phyloP scores from a whole-genome alignment of 2,113 vertebrate genomes.

The Propithecus coquereli region DNA sequence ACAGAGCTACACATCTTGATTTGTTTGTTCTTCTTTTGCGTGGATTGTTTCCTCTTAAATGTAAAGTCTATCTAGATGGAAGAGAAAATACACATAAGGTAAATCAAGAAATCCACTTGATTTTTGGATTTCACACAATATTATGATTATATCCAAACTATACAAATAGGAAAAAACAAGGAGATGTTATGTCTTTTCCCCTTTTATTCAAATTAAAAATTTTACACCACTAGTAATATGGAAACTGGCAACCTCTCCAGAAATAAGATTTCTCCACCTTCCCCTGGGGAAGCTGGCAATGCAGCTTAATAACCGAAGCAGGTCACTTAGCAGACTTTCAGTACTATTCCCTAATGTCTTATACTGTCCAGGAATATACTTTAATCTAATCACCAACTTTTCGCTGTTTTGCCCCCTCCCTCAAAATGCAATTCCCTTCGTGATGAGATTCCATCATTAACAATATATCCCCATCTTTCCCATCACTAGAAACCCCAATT shows the following conservation, averaged over 20 bases:
- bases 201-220: neutral
- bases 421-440: neutral
- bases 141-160: neutral
- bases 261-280: neutral
- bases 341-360: neutral
- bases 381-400: neutral
- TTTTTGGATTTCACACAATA: neutral
- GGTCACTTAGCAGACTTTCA: neutral
- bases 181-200: neutral
- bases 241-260: neutral
- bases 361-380: neutral
- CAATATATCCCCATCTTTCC: neutral
- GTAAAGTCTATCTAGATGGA: conserved; percentile 63
- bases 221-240: neutral
- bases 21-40: conserved; percentile 60
- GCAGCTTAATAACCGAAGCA: neutral
- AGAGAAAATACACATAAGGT: conserved; percentile 56
- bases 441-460: neutral
- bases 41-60: conserved; percentile 67
- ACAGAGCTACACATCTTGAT: conserved; percentile 88
- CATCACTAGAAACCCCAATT: neutral
- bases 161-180: neutral
- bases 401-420: neutral
- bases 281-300: neutral
- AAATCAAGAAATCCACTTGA: conserved; percentile 15